Base-by-base conservation (phyloP, 1,140 invertebrate genomes). In the Listronotus bonariensis region DNA sequence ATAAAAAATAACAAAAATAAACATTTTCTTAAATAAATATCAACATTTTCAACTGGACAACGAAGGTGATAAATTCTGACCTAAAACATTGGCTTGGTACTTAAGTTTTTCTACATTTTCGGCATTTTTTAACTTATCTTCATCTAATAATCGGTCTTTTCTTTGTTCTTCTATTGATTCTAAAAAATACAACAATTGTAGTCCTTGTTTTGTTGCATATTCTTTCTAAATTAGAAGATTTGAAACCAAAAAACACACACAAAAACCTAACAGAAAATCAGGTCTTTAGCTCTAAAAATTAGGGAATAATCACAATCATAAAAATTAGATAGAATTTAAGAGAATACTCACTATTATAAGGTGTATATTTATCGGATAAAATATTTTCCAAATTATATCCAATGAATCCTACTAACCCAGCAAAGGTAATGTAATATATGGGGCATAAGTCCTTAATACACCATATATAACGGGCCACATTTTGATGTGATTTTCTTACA, bases 351-450 rank as follows among this genome's bases (percentile, higher is more conserved):
- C 86, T 82, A 65, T 81, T 86, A 68, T 85, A 87, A 3, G 92
- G 92, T 40, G 92, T 93, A 72, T 90, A 89, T 81, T 86, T 90
- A 75, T 90, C 88, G 0, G 89, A 91, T 34, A 91, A 59, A 55
- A 84, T 75, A 49, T 84, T 85, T 81, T 96, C 93, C 56, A 94
- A 57, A 70, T 93, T 89, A 76, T 96, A 96, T 32, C 94, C 94
- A 71, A 95, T 80, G 42, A 91, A 82, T 9, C 93, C 93, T 45
- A 96, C 81, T 1, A 92, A 76, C 9, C 84, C 87, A 11, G 92
- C 92, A 62, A 93, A 0, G 93, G 94, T 41, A 94, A 76, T 0
- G 88, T 90, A 14, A 95, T 79, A 56, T 88, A 89, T 4, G 90
- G 88, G 7, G 87, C 87, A 80, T 94, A 92, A 0, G 45, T 55